These are phyloP conservation scores for Hyphantria cunea DNA, from an alignment of 1,140 invertebrate genomes.

Conservation along the genomic window DNA sequence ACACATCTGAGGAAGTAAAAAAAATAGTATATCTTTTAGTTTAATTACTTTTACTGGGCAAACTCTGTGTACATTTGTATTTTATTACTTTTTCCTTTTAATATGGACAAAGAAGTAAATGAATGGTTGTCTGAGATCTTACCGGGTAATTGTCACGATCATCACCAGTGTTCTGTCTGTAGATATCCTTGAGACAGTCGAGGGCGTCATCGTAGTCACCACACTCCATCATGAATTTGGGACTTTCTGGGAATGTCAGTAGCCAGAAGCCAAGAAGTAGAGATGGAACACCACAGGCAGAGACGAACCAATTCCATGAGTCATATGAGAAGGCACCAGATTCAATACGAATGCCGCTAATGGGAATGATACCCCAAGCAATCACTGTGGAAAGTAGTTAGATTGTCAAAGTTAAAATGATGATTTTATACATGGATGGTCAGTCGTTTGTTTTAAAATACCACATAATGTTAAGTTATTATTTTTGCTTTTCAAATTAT, in stretches of 20 bases:
- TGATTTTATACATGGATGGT: not conserved
- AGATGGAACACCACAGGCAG: slow-evolving; percentile 85
- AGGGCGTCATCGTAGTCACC: slow-evolving; percentile 88
- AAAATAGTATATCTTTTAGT: too few relatives aligned
- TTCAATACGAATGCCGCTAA: slow-evolving; percentile 82
- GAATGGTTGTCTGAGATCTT: slow-evolving; percentile 40
- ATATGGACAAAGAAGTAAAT: too few relatives aligned
- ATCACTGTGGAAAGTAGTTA: slow-evolving; percentile 79
- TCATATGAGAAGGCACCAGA: slow-evolving; percentile 84
- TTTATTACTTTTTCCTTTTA: too few relatives aligned
- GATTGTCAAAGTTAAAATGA: not conserved
- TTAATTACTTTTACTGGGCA: too few relatives aligned
- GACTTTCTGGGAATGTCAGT: slow-evolving; percentile 91
- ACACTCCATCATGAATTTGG: slow-evolving; percentile 91
- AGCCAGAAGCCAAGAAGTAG: slow-evolving; percentile 85
- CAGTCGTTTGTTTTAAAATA: too few relatives aligned
- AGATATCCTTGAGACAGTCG: slow-evolving; percentile 86
- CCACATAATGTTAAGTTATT: too few relatives aligned
- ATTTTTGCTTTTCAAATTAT: too few relatives aligned
- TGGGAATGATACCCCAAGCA: slow-evolving; percentile 88
- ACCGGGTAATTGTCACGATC: slow-evolving; percentile 86
- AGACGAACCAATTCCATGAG: slow-evolving; percentile 90
- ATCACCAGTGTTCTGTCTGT: slow-evolving; percentile 86
- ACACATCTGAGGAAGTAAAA: too few relatives aligned
- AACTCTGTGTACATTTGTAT: too few relatives aligned